Base-by-base conservation (phyloP, 2,888 invertebrate genomes). In the Coelinius sp. region DNA sequence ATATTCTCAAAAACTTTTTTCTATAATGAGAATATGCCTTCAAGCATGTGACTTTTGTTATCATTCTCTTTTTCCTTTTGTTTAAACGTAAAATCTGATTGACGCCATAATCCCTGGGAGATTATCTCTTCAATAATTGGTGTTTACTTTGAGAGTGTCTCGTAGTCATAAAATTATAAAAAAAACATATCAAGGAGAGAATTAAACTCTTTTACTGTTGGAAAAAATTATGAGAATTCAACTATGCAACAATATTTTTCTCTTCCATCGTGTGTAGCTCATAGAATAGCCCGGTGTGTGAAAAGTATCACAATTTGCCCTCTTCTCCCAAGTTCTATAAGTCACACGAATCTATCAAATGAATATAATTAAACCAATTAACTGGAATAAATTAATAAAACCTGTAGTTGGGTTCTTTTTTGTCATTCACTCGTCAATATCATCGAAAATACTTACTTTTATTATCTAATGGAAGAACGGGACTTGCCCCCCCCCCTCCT, bases 251-350 rank as follows among this genome's bases (percentile, higher is more conserved):
- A 69, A 31, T 31, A 35, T 17, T 6, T 17, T 65, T 65, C 12
- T 49, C 12, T 49, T 17, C 22, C 17, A 4, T 41, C 41, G 22
- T 22, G 46, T 70, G 41, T 41, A 12, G 3, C 75, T 76, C 75
- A 76, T 76, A 79, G 78, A 76, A 76, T 78, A 75, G 76, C 35
- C 20, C 41, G 78, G 64, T 75, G 76, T 73, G 76, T 76, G 77
- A 75, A 77, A 81, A 79, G 80, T 73, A 86, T 87, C 86, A 87
- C 86, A 87, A 86, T 85, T 85, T 85, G 83, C 83, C 84, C 85
- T 82, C 83, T 12, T 41, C 24, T n/a, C 20, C 38, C 12, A 35
- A 8, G 22, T 62, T 12, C 17, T 20, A 20, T 17, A 22, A 62
- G 38, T 62, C 38, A 10, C 24, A 7, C 4, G 38, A 62, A 41